phyloP scores from a whole-genome alignment of 2,888 invertebrate species.

The Plebejus argus region DNA sequence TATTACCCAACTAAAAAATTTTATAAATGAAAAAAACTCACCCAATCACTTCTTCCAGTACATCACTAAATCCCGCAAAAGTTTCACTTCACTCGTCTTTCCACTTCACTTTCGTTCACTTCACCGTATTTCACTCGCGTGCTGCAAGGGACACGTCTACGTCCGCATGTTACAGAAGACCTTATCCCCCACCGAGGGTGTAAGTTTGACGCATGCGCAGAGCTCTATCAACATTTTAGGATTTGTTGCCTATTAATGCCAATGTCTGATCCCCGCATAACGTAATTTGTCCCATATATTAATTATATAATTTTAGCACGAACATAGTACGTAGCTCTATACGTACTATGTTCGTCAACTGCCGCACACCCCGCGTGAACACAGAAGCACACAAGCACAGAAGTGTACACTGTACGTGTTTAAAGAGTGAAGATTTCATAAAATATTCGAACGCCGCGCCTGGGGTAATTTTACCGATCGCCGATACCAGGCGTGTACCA shows the following conservation, averaged over 20 bases:
- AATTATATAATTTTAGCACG: neutral
- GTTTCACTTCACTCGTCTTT: constrained; percentile 39
- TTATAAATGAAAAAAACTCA: constrained; percentile 36
- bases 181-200: constrained; percentile 39
- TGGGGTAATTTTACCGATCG: no score
- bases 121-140: constrained; percentile 43
- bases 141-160: constrained; percentile 33
- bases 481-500: no score
- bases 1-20: neutral
- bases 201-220: constrained; percentile 40
- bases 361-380: no score
- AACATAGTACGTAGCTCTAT: no score
- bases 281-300: neutral
- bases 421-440: no score
- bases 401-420: no score
- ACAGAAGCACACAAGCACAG: no score
- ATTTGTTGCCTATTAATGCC: constrained; percentile 40
- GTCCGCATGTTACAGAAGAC: constrained; percentile 33
- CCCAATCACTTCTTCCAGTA: constrained; percentile 39
- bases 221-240: constrained; percentile 35
- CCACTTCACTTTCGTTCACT: constrained; percentile 41
- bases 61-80: constrained; percentile 36
- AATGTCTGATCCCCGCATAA: constrained; percentile 37
- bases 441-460: no score
- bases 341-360: no score